A percentile compares a stretch with the other conserved stretches of the same genome.
Conservation (phyloP, 1,140 invertebrate species). For the Pseudomyrmex cubaensis region DNA sequence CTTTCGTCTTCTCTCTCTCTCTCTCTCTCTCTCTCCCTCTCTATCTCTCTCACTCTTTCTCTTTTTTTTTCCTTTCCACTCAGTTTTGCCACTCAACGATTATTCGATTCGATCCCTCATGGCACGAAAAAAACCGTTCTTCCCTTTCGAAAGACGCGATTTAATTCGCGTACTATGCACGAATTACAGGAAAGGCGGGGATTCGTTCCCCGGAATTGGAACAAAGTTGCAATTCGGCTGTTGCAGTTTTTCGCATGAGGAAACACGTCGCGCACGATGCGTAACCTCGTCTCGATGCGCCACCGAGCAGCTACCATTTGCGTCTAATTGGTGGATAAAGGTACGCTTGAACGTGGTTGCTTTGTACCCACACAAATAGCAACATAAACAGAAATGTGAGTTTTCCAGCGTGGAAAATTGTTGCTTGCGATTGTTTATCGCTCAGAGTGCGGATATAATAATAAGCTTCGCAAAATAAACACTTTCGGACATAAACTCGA, state of each 20-base stretch:
- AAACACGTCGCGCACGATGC: slow-evolving; percentile 26
- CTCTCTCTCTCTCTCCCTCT: slow-evolving; percentile 58
- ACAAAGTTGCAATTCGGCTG: slow-evolving; percentile 42
- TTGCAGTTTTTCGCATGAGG: slow-evolving; percentile 57
- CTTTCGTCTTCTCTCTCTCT: slow-evolving; percentile 56
- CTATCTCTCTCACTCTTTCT: neutral
- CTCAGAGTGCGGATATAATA: neutral
- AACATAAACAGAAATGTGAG: slow-evolving; percentile 4
- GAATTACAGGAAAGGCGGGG: slow-evolving; percentile 43
- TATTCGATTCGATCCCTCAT: slow-evolving; percentile 62
- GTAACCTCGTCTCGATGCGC: neutral
- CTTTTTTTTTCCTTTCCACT: neutral
- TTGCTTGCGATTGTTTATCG: slow-evolving; percentile 31
- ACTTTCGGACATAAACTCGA: neutral
- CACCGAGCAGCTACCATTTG: slow-evolving; percentile 26
- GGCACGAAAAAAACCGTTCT: slow-evolving; percentile 17
- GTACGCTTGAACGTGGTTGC: slow-evolving; percentile 6
- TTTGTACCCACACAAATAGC: slow-evolving; percentile 14
- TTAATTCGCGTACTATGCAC: slow-evolving; percentile 53
- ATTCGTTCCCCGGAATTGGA: neutral
- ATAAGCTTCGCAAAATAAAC: neutral
- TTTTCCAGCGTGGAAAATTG: neutral
- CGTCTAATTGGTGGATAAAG: slow-evolving; percentile 51
- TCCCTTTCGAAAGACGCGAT: slow-evolving; percentile 42
- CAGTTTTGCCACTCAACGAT: slow-evolving; percentile 40